Conservation (phyloP, 2,888 invertebrate genomes). For the Trypoxylon attenuatum region DNA sequence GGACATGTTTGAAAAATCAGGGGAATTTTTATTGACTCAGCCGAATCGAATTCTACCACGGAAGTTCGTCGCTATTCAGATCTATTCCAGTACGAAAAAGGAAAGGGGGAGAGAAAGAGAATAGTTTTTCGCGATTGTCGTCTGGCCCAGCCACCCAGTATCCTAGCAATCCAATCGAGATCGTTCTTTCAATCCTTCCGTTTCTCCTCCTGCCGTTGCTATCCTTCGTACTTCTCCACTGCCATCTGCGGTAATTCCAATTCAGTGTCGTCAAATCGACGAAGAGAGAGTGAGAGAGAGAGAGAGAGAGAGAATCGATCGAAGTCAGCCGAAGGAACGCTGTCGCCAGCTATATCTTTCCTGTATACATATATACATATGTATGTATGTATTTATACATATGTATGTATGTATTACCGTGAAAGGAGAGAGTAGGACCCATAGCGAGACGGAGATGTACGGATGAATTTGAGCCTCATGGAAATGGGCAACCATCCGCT, state of each 20-base stretch:
- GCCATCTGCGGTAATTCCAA: slow-evolving; percentile 39
- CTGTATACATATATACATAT: no score
- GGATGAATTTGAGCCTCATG: slow-evolving; percentile 22
- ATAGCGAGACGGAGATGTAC: slow-evolving; percentile 23
- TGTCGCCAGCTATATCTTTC: no score
- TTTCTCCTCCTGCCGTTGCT: slow-evolving; percentile 18
- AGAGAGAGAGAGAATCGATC: slow-evolving; percentile 23
- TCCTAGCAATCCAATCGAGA: slow-evolving; percentile 31
- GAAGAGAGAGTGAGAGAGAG: not conserved
- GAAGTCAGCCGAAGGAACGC: slow-evolving; percentile 37
- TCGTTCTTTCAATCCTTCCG: slow-evolving; percentile 39
- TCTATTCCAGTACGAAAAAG: slow-evolving; percentile 30
- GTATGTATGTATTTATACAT: not conserved
- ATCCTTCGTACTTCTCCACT: no score
- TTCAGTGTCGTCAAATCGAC: slow-evolving; percentile 45
- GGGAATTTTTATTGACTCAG: slow-evolving; percentile 11
- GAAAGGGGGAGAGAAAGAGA: slow-evolving; percentile 20
- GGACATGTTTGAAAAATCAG: slow-evolving; percentile 9
- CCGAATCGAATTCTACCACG: slow-evolving; percentile 22
- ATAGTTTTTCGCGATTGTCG: slow-evolving; percentile 45
- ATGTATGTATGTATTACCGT: not conserved
- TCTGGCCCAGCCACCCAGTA: slow-evolving; percentile 4
- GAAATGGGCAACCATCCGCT: slow-evolving; percentile 22
- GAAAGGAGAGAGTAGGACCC: slow-evolving; percentile 2
- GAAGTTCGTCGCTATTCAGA: slow-evolving; percentile 40